Evolutionary conservation across 2,888 invertebrate species (phyloP).

Genomic region (Heliconius ismenius): DNA sequence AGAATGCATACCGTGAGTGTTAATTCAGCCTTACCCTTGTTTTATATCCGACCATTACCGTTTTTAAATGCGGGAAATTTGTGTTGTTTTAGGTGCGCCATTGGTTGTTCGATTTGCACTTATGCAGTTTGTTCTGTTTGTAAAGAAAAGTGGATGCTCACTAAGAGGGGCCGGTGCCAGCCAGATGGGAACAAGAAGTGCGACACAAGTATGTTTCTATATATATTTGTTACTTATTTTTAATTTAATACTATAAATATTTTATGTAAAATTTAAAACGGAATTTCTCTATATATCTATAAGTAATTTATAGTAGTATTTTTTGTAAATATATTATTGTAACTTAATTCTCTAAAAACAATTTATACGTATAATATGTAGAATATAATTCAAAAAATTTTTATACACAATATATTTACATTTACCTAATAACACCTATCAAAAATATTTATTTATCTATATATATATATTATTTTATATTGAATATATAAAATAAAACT

Average conservation of each 20-base stretch:
- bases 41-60: constrained; percentile 39
- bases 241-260: no score
- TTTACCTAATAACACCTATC: not conserved
- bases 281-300: not conserved
- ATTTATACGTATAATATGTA: not conserved
- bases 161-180: constrained; percentile 88
- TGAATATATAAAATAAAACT: not conserved
- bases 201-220: constrained; percentile 84
- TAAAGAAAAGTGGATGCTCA: constrained; percentile 87
- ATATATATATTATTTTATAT: not conserved
- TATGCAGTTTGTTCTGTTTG: constrained; percentile 88
- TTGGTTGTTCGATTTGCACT: constrained; percentile 88
- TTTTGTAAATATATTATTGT: no score
- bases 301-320: no score
- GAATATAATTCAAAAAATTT: not conserved
- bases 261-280: not conserved
- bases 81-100: constrained; percentile 83
- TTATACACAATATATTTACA: not conserved
- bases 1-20: constrained; percentile 86
- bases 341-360: no score
- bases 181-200: constrained; percentile 88
- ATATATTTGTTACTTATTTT: not conserved
- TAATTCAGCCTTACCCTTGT: constrained; percentile 38
- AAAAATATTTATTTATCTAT: not conserved
- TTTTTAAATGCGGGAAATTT: constrained; percentile 41